phyloP scores from a whole-genome alignment of 2,888 invertebrate species.

The Nipponacmea schrenckii region DNA sequence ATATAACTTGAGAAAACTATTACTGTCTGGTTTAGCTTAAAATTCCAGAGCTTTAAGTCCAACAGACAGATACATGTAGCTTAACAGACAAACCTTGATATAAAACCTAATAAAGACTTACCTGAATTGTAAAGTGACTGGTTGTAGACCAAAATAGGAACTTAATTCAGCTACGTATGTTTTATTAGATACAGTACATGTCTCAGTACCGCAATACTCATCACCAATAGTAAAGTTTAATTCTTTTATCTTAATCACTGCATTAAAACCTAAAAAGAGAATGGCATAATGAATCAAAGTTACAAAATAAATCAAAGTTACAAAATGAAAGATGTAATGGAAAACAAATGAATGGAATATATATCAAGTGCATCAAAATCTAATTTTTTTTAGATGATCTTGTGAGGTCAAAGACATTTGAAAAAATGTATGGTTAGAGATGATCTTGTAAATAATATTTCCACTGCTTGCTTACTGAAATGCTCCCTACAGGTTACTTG shows the following conservation, averaged over 20 bases:
- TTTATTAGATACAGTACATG: slow-evolving; percentile 26
- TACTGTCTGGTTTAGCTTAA: no score
- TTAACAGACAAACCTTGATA: not conserved
- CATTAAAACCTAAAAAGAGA: slow-evolving; percentile 11
- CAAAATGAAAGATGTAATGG: no score
- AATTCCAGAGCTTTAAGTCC: not conserved
- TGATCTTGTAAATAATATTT: no score
- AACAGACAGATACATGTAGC: no score
- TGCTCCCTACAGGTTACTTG: no score
- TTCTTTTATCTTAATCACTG: slow-evolving; percentile 33
- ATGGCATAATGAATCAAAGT: not conserved
- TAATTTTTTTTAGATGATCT: no score
- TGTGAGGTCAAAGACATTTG: no score
- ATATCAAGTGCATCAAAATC: no score
- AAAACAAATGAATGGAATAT: no score
- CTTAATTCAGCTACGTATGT: slow-evolving; percentile 32
- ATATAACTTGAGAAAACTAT: no score
- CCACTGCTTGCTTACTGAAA: no score
- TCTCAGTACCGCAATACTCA: slow-evolving; percentile 26
- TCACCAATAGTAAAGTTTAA: slow-evolving; percentile 35
- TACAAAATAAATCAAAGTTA: slow-evolving; percentile 2
- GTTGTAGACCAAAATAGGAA: slow-evolving; percentile 34
- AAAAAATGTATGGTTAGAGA: no score
- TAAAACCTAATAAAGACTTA: slow-evolving; percentile 10
- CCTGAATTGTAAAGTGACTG: slow-evolving; percentile 38